Percentiles rank a stretch among this genome's conserved stretches.
Conservation (phyloP, 1,140 invertebrate species). For the Microplitis mediator region DNA sequence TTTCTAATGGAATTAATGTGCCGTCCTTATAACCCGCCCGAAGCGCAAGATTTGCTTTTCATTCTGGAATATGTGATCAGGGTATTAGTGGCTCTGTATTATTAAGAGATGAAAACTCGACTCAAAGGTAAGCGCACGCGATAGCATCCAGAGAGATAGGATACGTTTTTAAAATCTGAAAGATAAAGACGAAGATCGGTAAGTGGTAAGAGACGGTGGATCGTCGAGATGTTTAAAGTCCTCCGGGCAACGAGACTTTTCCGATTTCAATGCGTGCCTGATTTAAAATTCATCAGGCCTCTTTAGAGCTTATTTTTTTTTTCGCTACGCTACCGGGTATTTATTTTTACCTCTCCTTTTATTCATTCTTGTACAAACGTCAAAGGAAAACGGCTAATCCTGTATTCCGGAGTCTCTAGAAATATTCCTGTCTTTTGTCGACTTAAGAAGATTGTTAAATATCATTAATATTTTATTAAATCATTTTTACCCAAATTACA, state of each 20-base stretch:
- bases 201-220: no score
- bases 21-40: constrained; percentile 52
- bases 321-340: constrained; percentile 58
- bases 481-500: no score
- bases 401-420: constrained; percentile 31
- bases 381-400: constrained; percentile 34
- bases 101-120: constrained; percentile 35
- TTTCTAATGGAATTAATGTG: constrained; percentile 57
- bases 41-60: constrained; percentile 56
- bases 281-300: constrained; percentile 64
- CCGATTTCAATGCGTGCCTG: constrained; percentile 58
- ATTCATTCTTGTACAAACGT: neutral
- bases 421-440: constrained; percentile 19
- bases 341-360: constrained; percentile 48
- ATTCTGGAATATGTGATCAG: constrained; percentile 62
- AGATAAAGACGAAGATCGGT: neutral
- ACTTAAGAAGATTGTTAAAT: no score
- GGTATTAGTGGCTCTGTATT: constrained; percentile 50
- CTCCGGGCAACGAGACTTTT: constrained; percentile 55
- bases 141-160: constrained; percentile 16
- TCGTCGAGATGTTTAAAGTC: constrained; percentile 46
- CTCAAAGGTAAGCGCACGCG: no score
- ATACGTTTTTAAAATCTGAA: neutral
- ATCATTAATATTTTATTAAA: no score
- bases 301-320: constrained; percentile 60